Conservation (phyloP, 2,888 invertebrate genomes). For the Idaea dimidiata region DNA sequence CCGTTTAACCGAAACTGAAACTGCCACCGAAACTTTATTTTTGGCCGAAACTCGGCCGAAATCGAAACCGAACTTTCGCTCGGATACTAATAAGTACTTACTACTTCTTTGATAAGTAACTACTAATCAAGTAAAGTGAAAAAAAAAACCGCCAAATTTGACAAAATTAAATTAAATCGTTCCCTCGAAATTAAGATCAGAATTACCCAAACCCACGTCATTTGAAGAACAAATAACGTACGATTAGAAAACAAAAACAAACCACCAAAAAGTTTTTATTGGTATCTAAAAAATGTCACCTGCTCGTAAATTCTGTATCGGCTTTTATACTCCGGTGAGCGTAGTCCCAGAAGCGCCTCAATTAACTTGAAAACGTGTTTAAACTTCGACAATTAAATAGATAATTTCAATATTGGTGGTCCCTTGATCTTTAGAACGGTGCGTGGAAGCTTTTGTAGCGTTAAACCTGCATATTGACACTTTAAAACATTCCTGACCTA, state of each 20-base stretch:
- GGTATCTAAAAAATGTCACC: neutral
- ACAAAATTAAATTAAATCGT: no score
- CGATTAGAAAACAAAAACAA: neutral
- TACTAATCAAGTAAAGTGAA: no score
- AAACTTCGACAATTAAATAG: slow-evolving; percentile 67
- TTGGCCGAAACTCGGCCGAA: no score
- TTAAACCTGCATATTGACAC: slow-evolving; percentile 8
- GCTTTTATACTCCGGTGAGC: neutral
- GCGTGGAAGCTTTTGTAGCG: neutral
- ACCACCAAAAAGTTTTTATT: neutral
- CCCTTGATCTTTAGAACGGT: slow-evolving; percentile 20
- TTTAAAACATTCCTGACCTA: neutral
- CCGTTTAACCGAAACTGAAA: no score
- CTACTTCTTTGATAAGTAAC: no score
- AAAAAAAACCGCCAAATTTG: no score
- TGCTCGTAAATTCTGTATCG: neutral
- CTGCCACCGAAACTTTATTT: no score
- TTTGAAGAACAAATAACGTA: neutral
- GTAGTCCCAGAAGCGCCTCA: slow-evolving; percentile 49
- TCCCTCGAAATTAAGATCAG: no score
- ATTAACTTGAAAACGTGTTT: slow-evolving; percentile 73
- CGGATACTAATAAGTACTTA: no score
- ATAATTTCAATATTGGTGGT: slow-evolving; percentile 73
- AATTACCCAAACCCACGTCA: neutral
- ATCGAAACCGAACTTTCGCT: no score